Base-by-base conservation (phyloP, 2,888 invertebrate species). In the Drosophila ezoana region DNA sequence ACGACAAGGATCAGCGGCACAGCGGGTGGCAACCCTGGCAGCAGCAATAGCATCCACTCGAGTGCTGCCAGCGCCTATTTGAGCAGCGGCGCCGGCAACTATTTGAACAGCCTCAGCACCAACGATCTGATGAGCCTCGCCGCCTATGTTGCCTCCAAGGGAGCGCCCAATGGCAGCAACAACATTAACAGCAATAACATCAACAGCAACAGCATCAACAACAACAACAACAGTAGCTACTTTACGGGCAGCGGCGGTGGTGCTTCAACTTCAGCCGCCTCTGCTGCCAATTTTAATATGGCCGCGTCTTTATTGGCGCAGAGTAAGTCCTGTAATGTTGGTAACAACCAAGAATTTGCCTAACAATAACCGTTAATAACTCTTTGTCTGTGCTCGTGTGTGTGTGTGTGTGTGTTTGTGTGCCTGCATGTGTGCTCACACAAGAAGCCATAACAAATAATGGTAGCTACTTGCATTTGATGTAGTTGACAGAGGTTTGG, bases 251-350 rank as follows among this genome's bases (percentile, higher is more conserved):
- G 93, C 89, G 90, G 92, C 92, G 66, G 93, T 35, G 85, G 79
- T 68, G 81, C 88, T 52, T 81, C 85, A 32, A 73, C 82, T 5
- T 87, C 87, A 47, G 74, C 71, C 44, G 71, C 86, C 67, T 86
- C 83, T 70, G 93, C 89, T 76, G 90, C 91, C 61, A 91, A 90
- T 89, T 91, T 90, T 56, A 90, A 90, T 80, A 92, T 92, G 94
- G 95, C 96, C 90, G 95, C 96, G 92, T 95, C 96, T 91, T 94
- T 96, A 92, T 94, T 97, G 93, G 96, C 96, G 93, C 96, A 96
- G 94, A 96, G 96, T 96, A 95, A 96, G 96, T 95, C 91, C 82
- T 90, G 86, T 91, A 90, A 91, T 91, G 91, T 92, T 91, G 90
- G 90, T 90, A 90, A 91, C 91, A 90, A 85, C 85, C 81, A 83